Evolutionary conservation across 2,888 invertebrate genomes (phyloP).

Genomic region (Machimus atricapillus): DNA sequence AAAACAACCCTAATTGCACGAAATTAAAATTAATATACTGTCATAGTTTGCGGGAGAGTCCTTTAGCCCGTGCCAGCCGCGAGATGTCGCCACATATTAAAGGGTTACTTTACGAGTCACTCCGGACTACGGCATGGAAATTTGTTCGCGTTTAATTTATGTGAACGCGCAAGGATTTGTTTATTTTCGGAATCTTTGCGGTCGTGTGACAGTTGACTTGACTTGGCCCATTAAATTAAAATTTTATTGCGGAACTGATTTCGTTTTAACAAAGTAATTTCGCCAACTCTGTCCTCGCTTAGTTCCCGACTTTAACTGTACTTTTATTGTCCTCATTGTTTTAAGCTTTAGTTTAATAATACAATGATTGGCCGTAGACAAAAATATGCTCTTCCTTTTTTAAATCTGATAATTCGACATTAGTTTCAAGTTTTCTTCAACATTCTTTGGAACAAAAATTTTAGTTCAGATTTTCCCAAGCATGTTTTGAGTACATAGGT

Average conservation of each 20-base stretch:
- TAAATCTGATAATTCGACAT: no score
- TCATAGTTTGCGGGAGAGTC: slow-evolving; percentile 46
- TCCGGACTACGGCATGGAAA: slow-evolving; percentile 1
- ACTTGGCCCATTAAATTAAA: slow-evolving; percentile 11
- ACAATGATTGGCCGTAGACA: background rate
- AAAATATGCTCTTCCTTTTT: background rate
- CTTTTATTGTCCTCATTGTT: background rate
- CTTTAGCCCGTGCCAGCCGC: slow-evolving; percentile 7
- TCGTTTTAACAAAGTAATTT: background rate
- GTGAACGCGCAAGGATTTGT: slow-evolving; percentile 8
- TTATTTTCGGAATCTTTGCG: slow-evolving; percentile 7
- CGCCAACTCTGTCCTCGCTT: background rate
- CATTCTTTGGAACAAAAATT: background rate
- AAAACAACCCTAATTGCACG: slow-evolving; percentile 56
- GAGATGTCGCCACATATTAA: slow-evolving; percentile 27
- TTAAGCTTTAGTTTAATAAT: background rate
- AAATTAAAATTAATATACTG: slow-evolving; percentile 61
- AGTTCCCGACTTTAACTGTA: background rate
- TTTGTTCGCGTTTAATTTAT: slow-evolving; percentile 25
- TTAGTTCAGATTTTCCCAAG: background rate
- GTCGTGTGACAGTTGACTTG: background rate
- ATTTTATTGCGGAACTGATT: slow-evolving; percentile 30
- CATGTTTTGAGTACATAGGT: no score
- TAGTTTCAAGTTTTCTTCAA: no score
- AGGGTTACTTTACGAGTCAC: slow-evolving; percentile 6